Evolutionary conservation across 1,140 invertebrate species (phyloP).

Genomic region (Adoxophyes honmai): DNA sequence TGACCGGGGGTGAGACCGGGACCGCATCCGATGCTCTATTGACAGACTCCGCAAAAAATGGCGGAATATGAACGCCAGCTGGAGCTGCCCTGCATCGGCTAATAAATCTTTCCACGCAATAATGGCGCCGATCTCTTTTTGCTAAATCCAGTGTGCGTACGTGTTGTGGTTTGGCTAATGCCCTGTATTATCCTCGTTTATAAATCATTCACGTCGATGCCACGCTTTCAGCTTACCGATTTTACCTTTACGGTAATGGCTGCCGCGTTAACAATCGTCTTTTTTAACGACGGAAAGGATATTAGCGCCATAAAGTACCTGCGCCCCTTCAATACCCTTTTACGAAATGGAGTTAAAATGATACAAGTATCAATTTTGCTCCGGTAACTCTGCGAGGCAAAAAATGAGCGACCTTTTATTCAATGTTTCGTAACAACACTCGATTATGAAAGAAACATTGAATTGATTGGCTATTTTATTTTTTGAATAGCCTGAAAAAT

Average conservation of each 20-base stretch:
- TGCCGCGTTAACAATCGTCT: constrained; percentile 15
- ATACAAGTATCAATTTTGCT: constrained; percentile 8
- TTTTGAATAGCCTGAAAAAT: too few species aligned
- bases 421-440: neutral
- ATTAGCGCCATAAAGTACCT: constrained; percentile 17
- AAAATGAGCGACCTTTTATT: constrained; percentile 8
- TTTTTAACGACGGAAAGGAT: constrained; percentile 15
- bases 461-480: too few species aligned
- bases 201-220: constrained; percentile 62
- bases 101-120: constrained; percentile 56
- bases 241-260: constrained; percentile 22
- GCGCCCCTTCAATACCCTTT: constrained; percentile 9
- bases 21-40: constrained; percentile 30
- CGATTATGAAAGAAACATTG: neutral
- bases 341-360: constrained; percentile 14
- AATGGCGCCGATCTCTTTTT: constrained; percentile 57
- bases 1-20: constrained; percentile 28
- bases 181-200: constrained; percentile 49
- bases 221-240: constrained; percentile 41
- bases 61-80: constrained; percentile 30
- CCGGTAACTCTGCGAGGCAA: constrained; percentile 1
- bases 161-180: constrained; percentile 58
- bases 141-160: constrained; percentile 50
- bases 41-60: constrained; percentile 31
- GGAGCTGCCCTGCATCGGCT: constrained; percentile 28